Base-by-base conservation (phyloP, 2,888 invertebrate species). In the Carcina quercana region DNA sequence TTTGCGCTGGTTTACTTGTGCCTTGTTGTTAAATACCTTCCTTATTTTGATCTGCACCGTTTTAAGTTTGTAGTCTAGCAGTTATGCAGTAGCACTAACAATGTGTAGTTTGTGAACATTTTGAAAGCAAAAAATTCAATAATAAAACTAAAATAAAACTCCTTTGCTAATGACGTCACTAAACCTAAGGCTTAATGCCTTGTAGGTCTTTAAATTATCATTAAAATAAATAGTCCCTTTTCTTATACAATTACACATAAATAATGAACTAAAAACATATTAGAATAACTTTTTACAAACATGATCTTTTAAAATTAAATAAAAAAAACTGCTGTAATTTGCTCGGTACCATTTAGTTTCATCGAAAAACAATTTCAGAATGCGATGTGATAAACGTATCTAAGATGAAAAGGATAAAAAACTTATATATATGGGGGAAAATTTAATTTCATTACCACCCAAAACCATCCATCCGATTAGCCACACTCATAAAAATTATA, bases 151-250 rank as follows among this genome's bases (percentile, higher is more conserved):
- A 17, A 24, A 24, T 24, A n/a, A n/a, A n/a, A n/a, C n/a, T n/a
- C n/a, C 15, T 15, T 25, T 12, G 10, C 15, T 15, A 52, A 56
- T 59, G 59, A 67, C 63, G 64, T 61, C 75, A 71, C 59, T 59
- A 45, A 51, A 63, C 62, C 57, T 56, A 48, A 42, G 45, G 50
- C 45, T 44, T 53, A 60, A 64, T 66, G 64, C 63, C 64, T 61
- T 66, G 57, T 53, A 59, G n/a, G 65, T 61, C 57, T 56, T 61
- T 63, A 55, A 60, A 58, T 50, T 20, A 49, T 49, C 44, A 56
- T 63, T 59, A 66, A 63, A 80, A 80, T 80, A 79, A 79, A 79
- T 80, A 80, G 63, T 66, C 63, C 56, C 59, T 64, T 71, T 66
- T 63, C 64, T 73, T 73, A 52, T 61, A 62, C 66, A 74, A 68